Evolutionary conservation across 1,140 invertebrate genomes (phyloP), one percentile per base, ranked within the genome.

Genomic region (Samia ricini): DNA sequence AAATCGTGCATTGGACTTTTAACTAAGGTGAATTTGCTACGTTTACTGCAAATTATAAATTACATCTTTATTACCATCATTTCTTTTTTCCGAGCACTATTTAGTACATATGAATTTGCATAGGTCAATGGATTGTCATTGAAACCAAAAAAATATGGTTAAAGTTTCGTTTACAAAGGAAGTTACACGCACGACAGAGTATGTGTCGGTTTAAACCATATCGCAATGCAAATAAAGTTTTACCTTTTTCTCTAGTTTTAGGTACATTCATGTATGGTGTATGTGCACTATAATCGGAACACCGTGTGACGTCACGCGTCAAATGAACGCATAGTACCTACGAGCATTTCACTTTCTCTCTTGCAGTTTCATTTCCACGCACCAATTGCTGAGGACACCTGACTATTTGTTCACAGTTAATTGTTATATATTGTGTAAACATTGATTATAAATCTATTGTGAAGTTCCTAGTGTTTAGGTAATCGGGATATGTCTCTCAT

Each of bases 301-400:
- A 42, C 33, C 10, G 33, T 42, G n/a, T 12, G n/a, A 42, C 6
- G 4, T n/a, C n/a, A n/a, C 15, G 33, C 33, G 33, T 42, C 33
- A 10, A 15, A 15, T 12, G 33, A 12, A 42, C 15, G 33, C 33
- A 42, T 42, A 42, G 33, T 42, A 42, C 33, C 8, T 42, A 42
- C 33, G 33, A 12, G 12, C 33, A 15, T 42, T 42, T 74, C 65
- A 78, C 74, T 81, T 81, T 81, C 76, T 72, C 72, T 29, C 54
- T 36, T 57, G 23, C 33, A 42, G 15, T 36, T 66, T 69, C 63
- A 57, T 65, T 76, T 72, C 64, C 68, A 81, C 78, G 79, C 76
- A 79, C 77, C 76, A 78, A 76, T 79, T 82, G 76, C 74, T 77
- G 66, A 59, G 12, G 61, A 77, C 71, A 76, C 72, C 73, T 77